Conservation (phyloP, 2,113 vertebrate genomes). For the Brachyistius frenatus region DNA sequence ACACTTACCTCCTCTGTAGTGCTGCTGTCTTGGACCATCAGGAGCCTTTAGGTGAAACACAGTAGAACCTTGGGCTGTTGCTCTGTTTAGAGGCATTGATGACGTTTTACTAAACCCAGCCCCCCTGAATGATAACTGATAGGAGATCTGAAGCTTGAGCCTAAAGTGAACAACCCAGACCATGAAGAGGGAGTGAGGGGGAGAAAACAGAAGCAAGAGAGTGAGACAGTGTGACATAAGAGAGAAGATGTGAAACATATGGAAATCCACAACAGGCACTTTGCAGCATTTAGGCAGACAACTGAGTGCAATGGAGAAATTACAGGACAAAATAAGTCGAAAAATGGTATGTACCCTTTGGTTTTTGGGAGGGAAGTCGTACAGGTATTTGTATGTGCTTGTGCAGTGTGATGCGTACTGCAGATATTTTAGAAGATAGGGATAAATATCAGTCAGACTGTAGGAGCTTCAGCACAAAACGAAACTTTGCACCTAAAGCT, state of each 20-base stretch:
- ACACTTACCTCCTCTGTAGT: not conserved
- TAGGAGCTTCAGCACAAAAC: too few species aligned
- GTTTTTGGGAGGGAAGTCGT: not conserved
- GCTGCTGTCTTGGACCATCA: not conserved
- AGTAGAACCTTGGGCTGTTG: slow-evolving; percentile 4
- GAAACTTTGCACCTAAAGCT: not conserved
- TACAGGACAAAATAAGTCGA: slow-evolving; percentile 27
- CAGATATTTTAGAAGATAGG: too few species aligned
- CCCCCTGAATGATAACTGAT: slow-evolving; percentile 45
- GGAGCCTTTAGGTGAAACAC: slow-evolving; percentile 11
- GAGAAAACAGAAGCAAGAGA: not conserved
- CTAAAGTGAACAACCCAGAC: slow-evolving; percentile 8
- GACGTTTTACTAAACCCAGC: slow-evolving; percentile 25
- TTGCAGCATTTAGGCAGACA: slow-evolving; percentile 42
- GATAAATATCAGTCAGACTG: too few species aligned
- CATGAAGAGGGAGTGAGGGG: slow-evolving; percentile 7
- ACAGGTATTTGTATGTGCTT: not conserved
- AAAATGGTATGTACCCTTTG: slow-evolving; percentile 60
- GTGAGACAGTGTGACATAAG: not conserved
- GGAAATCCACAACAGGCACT: slow-evolving; percentile 43
- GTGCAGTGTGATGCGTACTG: not conserved
- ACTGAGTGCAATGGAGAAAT: slow-evolving; percentile 38
- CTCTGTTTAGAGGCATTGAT: slow-evolving; percentile 35
- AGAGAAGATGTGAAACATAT: slow-evolving; percentile 64
- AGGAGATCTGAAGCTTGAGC: slow-evolving; percentile 15